Percentiles rank a stretch among this genome's conserved stretches.
Conservation (phyloP, 2,888 invertebrate genomes). For the Brachyptera putata region DNA sequence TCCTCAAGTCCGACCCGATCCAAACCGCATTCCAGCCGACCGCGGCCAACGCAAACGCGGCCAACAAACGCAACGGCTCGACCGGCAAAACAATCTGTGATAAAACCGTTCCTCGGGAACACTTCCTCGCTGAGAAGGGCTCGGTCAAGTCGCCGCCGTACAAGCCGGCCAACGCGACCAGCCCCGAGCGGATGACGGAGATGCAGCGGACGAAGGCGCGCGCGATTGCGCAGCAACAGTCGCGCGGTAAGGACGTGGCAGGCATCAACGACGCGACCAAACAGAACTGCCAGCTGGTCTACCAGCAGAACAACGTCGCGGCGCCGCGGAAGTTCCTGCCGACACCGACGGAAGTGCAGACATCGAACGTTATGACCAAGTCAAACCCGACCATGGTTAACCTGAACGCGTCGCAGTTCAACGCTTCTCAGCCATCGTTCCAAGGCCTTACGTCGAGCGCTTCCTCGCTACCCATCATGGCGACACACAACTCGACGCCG, state of each 20-base stretch:
- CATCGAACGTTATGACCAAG: background rate
- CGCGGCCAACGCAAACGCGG: background rate
- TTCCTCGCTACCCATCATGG: slow-evolving; percentile 25
- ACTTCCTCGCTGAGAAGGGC: background rate
- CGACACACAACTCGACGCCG: slow-evolving; percentile 18
- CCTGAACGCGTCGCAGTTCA: background rate
- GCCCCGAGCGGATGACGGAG: slow-evolving; percentile 4
- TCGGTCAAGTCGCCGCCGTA: background rate
- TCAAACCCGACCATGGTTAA: background rate
- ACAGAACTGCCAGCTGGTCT: slow-evolving; percentile 9
- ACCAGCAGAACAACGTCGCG: too few species aligned
- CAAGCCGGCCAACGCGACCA: background rate
- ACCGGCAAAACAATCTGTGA: background rate
- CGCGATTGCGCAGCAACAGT: background rate
- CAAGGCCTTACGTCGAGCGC: slow-evolving; percentile 28
- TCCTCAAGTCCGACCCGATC: background rate
- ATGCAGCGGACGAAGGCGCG: slow-evolving; percentile 1
- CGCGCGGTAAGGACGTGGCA: background rate
- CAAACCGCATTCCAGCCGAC: background rate
- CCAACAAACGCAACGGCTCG: background rate
- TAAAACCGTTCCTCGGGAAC: background rate
- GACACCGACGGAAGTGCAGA: background rate
- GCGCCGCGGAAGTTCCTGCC: background rate
- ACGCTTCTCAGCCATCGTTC: slow-evolving; percentile 11
- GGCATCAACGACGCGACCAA: background rate